phyloP scores from a whole-genome alignment of 2,113 vertebrate species.

The Jacana jacana region DNA sequence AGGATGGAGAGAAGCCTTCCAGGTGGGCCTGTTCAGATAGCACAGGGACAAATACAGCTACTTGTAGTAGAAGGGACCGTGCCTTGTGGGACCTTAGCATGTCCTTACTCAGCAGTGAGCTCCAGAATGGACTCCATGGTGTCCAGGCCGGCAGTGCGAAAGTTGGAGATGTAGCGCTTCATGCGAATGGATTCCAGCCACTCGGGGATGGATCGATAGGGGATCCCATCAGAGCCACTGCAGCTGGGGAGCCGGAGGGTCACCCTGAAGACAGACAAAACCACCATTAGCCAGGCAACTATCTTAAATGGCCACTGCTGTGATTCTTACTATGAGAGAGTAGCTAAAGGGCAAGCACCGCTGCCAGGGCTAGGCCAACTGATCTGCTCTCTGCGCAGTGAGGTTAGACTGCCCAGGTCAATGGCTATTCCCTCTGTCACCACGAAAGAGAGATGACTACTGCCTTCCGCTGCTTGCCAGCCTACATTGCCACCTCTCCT shows the following conservation, averaged over 20 bases:
- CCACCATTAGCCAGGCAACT: not conserved
- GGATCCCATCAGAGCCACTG: constrained; percentile 78
- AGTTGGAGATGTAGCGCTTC: constrained; percentile 79
- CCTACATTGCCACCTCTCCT: not conserved
- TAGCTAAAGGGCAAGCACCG: not conserved
- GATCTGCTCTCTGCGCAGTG: not conserved
- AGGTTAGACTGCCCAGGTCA: not conserved
- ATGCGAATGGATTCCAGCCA: constrained; percentile 82
- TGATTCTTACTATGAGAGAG: not conserved
- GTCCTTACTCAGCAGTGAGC: constrained; percentile 76
- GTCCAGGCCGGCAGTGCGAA: constrained; percentile 75
- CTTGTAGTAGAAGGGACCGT: not conserved
- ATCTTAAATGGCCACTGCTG: not conserved
- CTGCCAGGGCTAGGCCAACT: not conserved
- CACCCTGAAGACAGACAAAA: constrained; percentile 42
- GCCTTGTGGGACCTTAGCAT: not conserved
- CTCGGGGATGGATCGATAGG: constrained; percentile 75
- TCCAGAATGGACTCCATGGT: constrained; percentile 80
- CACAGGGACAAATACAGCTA: not conserved
- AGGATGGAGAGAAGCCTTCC: not conserved
- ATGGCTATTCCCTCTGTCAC: not conserved
- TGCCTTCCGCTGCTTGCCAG: not conserved
- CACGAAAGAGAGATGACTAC: not conserved
- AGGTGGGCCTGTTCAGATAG: not conserved
- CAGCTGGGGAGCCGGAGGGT: constrained; percentile 78